Evolutionary conservation across 2,113 vertebrate species (phyloP).

Genomic region (Ardeotis arabs): DNA sequence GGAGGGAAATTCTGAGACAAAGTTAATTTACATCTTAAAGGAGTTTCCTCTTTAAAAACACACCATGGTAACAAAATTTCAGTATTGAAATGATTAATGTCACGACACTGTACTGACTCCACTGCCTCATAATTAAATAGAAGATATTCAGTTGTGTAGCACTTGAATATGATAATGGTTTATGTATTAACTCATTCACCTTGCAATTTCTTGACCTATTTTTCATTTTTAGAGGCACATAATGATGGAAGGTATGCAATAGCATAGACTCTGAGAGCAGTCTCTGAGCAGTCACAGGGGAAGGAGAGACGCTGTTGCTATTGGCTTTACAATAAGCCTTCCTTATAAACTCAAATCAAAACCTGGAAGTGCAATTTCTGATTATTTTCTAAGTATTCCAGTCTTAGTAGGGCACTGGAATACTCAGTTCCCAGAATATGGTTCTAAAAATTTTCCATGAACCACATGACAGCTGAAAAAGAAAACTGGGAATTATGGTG

Average conservation of each 20-base stretch:
- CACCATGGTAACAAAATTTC: conserved; percentile 15
- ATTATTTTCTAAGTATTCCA: background rate
- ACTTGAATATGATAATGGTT: background rate
- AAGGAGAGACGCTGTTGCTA: background rate
- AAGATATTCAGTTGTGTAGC: background rate
- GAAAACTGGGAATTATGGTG: background rate
- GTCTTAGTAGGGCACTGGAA: background rate
- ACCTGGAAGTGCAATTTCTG: background rate
- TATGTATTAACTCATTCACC: conserved; percentile 38
- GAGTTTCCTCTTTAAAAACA: conserved; percentile 35
- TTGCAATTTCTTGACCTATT: conserved; percentile 38
- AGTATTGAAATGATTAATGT: conserved; percentile 41
- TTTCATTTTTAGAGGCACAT: conserved; percentile 16
- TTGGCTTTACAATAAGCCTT: background rate
- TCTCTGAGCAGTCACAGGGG: background rate
- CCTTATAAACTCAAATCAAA: background rate
- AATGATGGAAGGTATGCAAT: background rate
- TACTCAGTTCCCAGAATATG: background rate
- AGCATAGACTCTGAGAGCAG: background rate
- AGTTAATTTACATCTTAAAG: conserved; percentile 42
- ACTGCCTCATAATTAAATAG: conserved; percentile 46
- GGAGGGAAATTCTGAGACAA: conserved; percentile 24
- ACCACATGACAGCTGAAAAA: background rate
- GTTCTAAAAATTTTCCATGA: background rate
- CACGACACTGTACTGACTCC: conserved; percentile 18